Conservation (phyloP, 2,113 vertebrate species). For the Zosterops hypoxanthus region DNA sequence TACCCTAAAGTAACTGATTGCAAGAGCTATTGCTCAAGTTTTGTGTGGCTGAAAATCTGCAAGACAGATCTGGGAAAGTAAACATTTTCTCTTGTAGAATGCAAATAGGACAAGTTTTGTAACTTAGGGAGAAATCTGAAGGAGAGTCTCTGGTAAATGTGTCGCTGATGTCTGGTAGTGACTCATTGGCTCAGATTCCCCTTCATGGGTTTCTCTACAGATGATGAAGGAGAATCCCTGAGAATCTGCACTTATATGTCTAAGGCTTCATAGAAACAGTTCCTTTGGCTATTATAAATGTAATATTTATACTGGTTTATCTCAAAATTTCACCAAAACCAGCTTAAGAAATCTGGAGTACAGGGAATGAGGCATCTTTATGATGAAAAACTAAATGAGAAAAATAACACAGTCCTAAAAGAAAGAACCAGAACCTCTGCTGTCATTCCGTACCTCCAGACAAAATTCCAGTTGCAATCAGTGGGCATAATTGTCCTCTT, state of each 20-base stretch:
- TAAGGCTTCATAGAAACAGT: background rate
- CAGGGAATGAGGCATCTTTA: background rate
- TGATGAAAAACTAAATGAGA: background rate
- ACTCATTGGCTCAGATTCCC: background rate
- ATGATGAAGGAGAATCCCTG: background rate
- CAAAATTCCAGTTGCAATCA: slow-evolving; percentile 5
- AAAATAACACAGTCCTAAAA: background rate
- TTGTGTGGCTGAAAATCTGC: background rate
- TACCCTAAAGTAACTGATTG: background rate
- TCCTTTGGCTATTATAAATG: background rate
- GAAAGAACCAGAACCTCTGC: background rate
- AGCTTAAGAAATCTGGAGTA: background rate
- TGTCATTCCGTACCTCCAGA: background rate
- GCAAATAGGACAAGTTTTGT: background rate
- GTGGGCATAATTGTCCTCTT: background rate
- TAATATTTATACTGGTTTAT: background rate
- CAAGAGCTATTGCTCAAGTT: background rate
- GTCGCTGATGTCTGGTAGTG: background rate
- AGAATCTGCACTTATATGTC: background rate
- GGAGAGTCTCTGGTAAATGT: background rate
- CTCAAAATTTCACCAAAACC: background rate
- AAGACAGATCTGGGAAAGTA: background rate
- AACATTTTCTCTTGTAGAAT: background rate
- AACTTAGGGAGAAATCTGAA: background rate
- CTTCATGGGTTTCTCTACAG: background rate